Base-by-base conservation (phyloP, 1,140 invertebrate genomes). In the Eufriesea mexicana region DNA sequence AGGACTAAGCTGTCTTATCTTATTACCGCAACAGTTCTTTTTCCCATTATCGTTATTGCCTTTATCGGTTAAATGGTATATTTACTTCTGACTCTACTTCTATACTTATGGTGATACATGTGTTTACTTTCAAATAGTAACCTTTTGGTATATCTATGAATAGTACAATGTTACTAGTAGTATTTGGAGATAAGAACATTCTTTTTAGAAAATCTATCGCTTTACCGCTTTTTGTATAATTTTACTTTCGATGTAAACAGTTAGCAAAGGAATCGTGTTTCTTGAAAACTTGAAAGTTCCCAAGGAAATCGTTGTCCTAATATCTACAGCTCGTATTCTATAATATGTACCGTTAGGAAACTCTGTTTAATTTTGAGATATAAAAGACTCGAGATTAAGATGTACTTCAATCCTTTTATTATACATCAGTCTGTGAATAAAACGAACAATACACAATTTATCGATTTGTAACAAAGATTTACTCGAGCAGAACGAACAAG, bases 111-210 rank as follows among this genome's bases (percentile, higher is more conserved):
- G 72, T 51, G 49, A 81, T 81, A 75, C 71, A 81, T 75, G 79
- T 42, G 49, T 80, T 80, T 80, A 80, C 72, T 75, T 75, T 75
- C 72, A 51, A 79, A 51, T 61, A 66, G 61, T 74, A 66, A 74
- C 28, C 73, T 77, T 61, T 75, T 77, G 18, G 61, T 81, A 75
- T 61, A 66, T 35, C 71, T 68, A 61, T 28, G 28, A 45, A 25
- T 77, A 77, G 59, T 68, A 76, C 28, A 54, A 59, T 35, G 54
- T 72, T 82, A 76, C n/a, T 49, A 45, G 62, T 45, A 82, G 76
- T 82, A 82, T 66, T 75, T 75, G 42, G 25, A 82, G 73, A 83
- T 77, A 76, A 51, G 64, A 64, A 67, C 70, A 64, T 74, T 54
- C 9, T 72, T 35, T 42, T 79, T 67, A 67, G 49, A 77, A 77